Base-by-base conservation (phyloP, 2,888 invertebrate species). In the Chelonus formosanus region DNA sequence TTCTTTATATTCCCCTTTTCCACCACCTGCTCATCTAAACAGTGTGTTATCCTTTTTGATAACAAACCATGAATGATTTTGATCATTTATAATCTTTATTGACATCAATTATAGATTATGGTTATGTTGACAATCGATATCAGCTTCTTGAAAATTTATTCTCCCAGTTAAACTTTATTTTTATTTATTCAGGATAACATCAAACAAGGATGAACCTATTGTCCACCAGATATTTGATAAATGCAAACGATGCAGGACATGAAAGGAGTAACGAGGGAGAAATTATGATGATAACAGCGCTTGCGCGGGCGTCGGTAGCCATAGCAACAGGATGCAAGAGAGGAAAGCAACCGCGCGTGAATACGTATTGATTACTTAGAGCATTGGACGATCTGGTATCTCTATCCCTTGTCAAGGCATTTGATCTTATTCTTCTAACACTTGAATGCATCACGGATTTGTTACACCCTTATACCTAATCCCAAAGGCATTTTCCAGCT, bases 281-380 rank as follows among this genome's bases (percentile, higher is more conserved):
- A 55, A 40, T 67, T 61, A 59, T 63, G 48, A 50, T 36, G 56
- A 65, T 62, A 67, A 43, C 5, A 44, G 56, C 74, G 75, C 74
- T 70, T 67, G 75, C 74, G 71, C 65, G 50, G 57, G 71, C 71
- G 70, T 74, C 70, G 67, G 80, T 80, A 71, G 70, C 75, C 76
- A 79, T 71, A 76, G 74, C 72, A 64, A 73, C 76, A 76, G 75
- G 76, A 78, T 76, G 76, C 76, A 68, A 75, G 64, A 62, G 48
- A 10, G 10, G 40, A 40, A 48, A 57, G 75, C 71, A 64, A 71
- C 75, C 76, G 78, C 78, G 77, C 75, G 79, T 73, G 76, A 78
- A 78, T 80, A 74, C 77, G 80, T 81, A 81, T 81, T 81, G 81
- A 81, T 81, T 80, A 80, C 77, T 71, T 68, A 72, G 67, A 76